Conservation (phyloP, 1,140 invertebrate species). For the Zaprionus taronus region DNA sequence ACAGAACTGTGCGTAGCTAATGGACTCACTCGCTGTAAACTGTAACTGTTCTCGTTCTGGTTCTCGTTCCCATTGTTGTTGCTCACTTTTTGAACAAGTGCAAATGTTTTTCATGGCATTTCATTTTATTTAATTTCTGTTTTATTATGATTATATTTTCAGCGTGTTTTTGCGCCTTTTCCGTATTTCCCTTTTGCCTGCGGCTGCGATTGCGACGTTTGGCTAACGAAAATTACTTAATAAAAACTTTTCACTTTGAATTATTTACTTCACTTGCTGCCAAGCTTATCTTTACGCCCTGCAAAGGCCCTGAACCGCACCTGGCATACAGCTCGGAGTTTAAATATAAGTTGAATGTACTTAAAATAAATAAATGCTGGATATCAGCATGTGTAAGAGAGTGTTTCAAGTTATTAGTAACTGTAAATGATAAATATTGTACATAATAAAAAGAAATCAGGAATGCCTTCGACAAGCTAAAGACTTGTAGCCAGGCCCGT, state of each 20-base stretch:
- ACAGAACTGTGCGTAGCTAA: conserved; percentile 49
- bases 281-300: not conserved
- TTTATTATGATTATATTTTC: conserved; percentile 82
- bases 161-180: conserved; percentile 35
- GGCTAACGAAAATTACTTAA: conserved; percentile 71
- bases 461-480: no score
- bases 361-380: not conserved
- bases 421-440: not conserved
- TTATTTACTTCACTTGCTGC: conserved; percentile 23
- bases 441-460: not conserved
- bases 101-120: conserved; percentile 77
- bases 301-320: not conserved
- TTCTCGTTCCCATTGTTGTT: conserved; percentile 3
- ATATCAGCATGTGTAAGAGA: not conserved
- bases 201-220: conserved; percentile 3
- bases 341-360: not conserved
- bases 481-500: no score
- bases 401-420: not conserved
- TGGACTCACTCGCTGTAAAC: conserved; percentile 53
- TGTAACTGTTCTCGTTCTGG: conserved; percentile 34
- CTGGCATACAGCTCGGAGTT: not conserved
- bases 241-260: conserved; percentile 57
- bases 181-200: not conserved
- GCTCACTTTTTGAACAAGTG: conserved; percentile 76
- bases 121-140: conserved; percentile 80